Evolutionary conservation across 2,113 vertebrate genomes (phyloP), one percentile per base, ranked within the genome.

Genomic region (Glaucomys volans): DNA sequence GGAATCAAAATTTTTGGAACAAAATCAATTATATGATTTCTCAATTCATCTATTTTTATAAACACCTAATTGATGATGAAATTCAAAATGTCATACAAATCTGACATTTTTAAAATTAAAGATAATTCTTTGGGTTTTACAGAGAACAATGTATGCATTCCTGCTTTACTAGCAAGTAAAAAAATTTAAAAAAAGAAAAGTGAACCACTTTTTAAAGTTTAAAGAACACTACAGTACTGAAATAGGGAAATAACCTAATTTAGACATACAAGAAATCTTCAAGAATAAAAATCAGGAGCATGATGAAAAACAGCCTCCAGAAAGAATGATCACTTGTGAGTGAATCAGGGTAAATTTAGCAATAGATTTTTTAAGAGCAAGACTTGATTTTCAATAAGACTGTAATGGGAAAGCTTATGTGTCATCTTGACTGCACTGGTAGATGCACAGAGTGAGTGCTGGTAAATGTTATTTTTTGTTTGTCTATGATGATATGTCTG

Each of bases 11-110:
- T 20, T 18, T 20, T 54, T 20, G 18, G 54, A 20, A 54, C 18
- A 87, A 86, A 12, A 69, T 76, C 89, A 84, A 93, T 76, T 89
- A 24, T 54, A 81, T 40, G 18, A 82, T 82, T 92, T 92, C 57
- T 82, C 37, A 87, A 67, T 40, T 92, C 17, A 47, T 32, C 13
- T 69, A n/a, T 77, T 28, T 93, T 69, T 57, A 54, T 47, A 80
- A 86, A 37, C 2, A 67, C 1, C 35, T 76, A 71, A 16, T 69
- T 91, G 86, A 87, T 75, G 5, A 40, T 80, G 44, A 94, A 87
- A 81, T 50, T 81, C 28, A 50, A 82, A 88, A 71, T 83, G 54
- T 54, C 40, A 69, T n/a, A 64, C 4, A 87, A 69, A 94, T 75
- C 14, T 69, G 40, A 90, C 40, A 59, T 83, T 79, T 87, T 64